Conservation (phyloP, 2,113 vertebrate species). For the Salvelinus alpinus region DNA sequence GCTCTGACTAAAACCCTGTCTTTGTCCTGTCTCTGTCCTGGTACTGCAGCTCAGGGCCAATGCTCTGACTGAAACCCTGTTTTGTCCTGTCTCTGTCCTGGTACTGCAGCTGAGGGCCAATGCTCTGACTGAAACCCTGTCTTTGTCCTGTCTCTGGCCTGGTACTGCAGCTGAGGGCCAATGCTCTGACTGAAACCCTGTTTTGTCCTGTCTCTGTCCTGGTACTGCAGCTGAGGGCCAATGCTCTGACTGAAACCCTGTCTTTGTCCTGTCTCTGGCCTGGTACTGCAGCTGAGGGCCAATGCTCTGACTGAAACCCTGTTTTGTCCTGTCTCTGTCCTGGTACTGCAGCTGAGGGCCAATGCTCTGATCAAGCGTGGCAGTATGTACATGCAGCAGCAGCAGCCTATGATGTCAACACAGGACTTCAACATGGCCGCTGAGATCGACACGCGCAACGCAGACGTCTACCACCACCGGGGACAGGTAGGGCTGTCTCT, state of each 20-base stretch:
- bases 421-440: slow-evolving; percentile 97
- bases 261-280: too few relatives aligned
- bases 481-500: slow-evolving; percentile 80
- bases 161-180: slow-evolving; percentile 81
- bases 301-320: too few relatives aligned
- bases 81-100: too few relatives aligned
- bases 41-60: slow-evolving; percentile 66
- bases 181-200: slow-evolving; percentile 72
- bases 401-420: slow-evolving; percentile 88
- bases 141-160: too few relatives aligned
- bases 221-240: too few relatives aligned
- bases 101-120: slow-evolving; percentile 74
- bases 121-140: slow-evolving; percentile 55
- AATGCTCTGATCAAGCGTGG: slow-evolving; percentile 97
- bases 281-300: too few relatives aligned
- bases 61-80: too few relatives aligned
- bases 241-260: too few relatives aligned
- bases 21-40: too few relatives aligned
- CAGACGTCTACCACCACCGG: slow-evolving; percentile 97
- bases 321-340: background rate
- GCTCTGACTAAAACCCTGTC: slow-evolving; percentile 67
- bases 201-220: too few relatives aligned
- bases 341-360: slow-evolving; percentile 78
- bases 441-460: slow-evolving; percentile 88
- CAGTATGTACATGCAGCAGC: slow-evolving; percentile 99